These are phyloP conservation scores for Laticauda laticaudata DNA, from an alignment of 2,113 vertebrate genomes.

Conservation along the genomic window DNA sequence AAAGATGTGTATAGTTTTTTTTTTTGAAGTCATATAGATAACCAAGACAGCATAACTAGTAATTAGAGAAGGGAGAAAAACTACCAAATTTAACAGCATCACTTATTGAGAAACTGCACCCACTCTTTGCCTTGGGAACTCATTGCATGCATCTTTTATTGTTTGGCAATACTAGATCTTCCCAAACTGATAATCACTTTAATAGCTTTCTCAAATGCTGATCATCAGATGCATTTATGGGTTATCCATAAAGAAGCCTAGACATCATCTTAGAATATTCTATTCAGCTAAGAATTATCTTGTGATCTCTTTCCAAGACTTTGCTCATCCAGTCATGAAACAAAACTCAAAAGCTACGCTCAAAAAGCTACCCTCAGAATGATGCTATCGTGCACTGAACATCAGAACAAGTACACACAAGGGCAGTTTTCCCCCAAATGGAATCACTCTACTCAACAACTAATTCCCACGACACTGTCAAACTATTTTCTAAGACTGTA, in stretches of 20 bases:
- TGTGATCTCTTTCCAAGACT: not conserved
- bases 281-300: not conserved
- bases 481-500: too few species aligned
- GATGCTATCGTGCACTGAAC: too few species aligned
- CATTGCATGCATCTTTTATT: slow-evolving; percentile 55
- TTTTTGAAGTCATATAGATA: slow-evolving; percentile 16
- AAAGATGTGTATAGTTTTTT: not conserved
- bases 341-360: not conserved
- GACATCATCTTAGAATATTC: not conserved
- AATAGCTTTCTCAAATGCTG: slow-evolving; percentile 31
- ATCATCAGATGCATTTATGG: slow-evolving; percentile 39
- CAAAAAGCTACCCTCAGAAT: too few species aligned
- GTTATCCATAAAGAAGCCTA: slow-evolving; percentile 6
- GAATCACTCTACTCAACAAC: too few species aligned
- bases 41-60: not conserved
- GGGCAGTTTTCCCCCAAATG: too few species aligned
- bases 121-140: slow-evolving; percentile 58
- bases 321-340: not conserved
- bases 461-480: too few species aligned
- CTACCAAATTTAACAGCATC: slow-evolving; percentile 63
- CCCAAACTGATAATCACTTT: slow-evolving; percentile 51
- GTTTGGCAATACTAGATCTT: slow-evolving; percentile 32
- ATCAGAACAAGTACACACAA: too few species aligned
- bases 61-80: slow-evolving; percentile 35
- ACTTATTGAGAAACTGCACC: slow-evolving; percentile 51